Evolutionary conservation across 2,888 invertebrate genomes (phyloP), one percentile per base, ranked within the genome.

Genomic region (Drosophila macrospina): DNA sequence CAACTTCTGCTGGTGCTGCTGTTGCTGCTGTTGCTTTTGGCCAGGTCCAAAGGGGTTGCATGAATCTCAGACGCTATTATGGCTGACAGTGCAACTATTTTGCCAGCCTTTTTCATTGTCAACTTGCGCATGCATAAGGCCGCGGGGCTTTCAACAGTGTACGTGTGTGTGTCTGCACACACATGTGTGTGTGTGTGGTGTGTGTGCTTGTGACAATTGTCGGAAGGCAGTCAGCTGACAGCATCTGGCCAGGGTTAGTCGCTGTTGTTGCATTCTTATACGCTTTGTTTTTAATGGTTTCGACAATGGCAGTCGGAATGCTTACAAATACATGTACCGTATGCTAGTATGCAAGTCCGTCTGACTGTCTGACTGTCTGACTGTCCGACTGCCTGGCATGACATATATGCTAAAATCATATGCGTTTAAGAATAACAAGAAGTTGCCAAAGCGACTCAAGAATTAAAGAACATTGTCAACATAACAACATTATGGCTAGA

Each of bases 281-380:
- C 63, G 65, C 78, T 74, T 74, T 80, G 74, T 74, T 80, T 78
- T 80, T 69, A 74, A 80, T 77, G 80, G 80, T 66, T 74, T 79
- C 48, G 74, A 68, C 74, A 74, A 70, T 61, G 60, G 2, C 70
- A 59, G 52, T 41, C 57, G 28, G 15, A 50, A 26, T 39, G 50
- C 54, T 66, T 15, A 37, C 32, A 54, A 4, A 24, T 30, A 32
- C 48, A 28, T 20, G 8, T 24, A 13, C 34, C 8, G 11, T 13
- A 6, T 13, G 13, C 13, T 0, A 3, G 8, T 28, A 28, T 24
- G 6, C 28, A 4, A 4, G 13, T 44, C 26, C 13, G 26, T 26
- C 11, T 13, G 10, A 28, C 47, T 1, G 30, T 20, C 4, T 11
- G 15, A 7, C 30, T 28, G 15, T 15, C 45, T 13, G 10, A 28